phyloP scores from a whole-genome alignment of 2,888 invertebrate species.

The Cosmia pyralina region DNA sequence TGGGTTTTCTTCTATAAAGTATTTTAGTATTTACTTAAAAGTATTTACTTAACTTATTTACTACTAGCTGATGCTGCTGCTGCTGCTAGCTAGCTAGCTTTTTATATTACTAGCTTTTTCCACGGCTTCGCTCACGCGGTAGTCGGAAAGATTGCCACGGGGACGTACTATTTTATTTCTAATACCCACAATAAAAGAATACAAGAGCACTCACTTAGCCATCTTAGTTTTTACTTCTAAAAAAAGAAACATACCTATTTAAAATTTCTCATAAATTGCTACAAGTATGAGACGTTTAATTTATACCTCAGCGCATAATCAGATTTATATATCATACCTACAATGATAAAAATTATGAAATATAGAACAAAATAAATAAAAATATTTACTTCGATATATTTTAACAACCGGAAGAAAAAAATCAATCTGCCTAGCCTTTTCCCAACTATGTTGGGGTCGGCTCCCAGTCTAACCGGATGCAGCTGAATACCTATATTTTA shows the following conservation, averaged over 20 bases:
- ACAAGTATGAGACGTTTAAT: background rate
- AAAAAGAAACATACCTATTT: background rate
- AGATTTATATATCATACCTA: background rate
- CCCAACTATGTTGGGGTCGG: no score
- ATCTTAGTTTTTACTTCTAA: background rate
- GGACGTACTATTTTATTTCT: background rate
- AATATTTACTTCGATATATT: background rate
- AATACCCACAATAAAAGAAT: background rate
- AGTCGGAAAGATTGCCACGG: background rate
- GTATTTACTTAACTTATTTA: no score
- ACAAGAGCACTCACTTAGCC: background rate
- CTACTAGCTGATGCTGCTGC: no score
- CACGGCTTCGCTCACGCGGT: background rate
- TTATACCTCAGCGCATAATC: no score
- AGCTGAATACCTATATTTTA: no score
- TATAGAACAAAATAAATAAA: background rate
- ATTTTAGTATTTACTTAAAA: no score
- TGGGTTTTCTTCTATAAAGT: no score
- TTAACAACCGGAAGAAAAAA: no score
- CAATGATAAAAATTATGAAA: background rate
- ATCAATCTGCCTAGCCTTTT: no score
- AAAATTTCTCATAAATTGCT: background rate
- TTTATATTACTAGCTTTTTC: no score
- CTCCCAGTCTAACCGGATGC: no score
- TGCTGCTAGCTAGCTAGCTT: no score